Percentiles rank a stretch among this genome's conserved stretches.
Conservation (phyloP, 2,797 vertebrate genomes). For the Gadopsis marmoratus region DNA sequence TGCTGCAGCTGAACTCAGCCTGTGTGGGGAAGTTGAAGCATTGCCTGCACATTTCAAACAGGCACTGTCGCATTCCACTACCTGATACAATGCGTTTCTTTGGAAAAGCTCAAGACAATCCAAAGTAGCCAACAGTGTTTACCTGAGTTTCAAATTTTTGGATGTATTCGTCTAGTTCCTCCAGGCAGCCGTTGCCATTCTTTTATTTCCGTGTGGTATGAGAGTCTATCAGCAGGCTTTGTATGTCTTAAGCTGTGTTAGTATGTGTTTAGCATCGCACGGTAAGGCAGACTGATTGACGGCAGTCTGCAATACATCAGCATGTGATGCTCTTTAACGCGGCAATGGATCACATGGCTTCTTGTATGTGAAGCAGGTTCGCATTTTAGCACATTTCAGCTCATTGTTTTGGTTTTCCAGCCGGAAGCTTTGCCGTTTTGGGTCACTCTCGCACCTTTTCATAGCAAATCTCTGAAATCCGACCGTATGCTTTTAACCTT, state of each 20-base stretch:
- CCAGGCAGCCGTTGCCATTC: not conserved
- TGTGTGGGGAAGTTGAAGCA: not conserved
- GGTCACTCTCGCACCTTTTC: not conserved
- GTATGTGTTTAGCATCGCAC: not conserved
- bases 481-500: not conserved
- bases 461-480: not conserved
- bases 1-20: not conserved
- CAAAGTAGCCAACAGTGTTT: not conserved
- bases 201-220: not conserved
- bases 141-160: not conserved
- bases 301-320: not conserved
- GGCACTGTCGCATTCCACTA: constrained; percentile 34
- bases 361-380: not conserved
- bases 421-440: not conserved
- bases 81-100: constrained; percentile 1
- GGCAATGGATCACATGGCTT: not conserved
- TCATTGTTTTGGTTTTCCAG: not conserved
- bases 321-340: not conserved
- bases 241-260: not conserved
- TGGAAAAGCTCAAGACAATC: not conserved
- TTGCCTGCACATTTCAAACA: constrained; percentile 4
- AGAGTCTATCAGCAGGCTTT: too few relatives aligned
- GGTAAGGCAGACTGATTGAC: too few relatives aligned
- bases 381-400: not conserved
- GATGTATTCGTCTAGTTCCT: not conserved